phyloP scores from a whole-genome alignment of 2,797 vertebrate species.

The Oreochromis mossambicus region DNA sequence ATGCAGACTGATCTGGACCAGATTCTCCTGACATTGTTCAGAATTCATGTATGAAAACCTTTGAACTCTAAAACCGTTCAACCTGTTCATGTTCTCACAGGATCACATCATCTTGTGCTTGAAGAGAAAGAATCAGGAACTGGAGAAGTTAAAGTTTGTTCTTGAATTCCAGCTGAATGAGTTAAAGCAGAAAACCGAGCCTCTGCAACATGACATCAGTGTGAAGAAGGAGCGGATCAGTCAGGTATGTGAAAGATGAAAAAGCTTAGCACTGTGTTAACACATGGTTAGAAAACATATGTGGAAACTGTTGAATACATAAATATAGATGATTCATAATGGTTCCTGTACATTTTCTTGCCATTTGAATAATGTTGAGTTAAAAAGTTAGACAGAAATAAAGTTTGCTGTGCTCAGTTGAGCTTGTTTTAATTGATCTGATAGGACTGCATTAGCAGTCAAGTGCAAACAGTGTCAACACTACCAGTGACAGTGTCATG shows the following conservation, averaged over 20 bases:
- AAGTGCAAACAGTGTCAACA: background rate
- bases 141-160: slow-evolving; percentile 86
- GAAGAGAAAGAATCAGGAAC: slow-evolving; percentile 84
- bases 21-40: background rate
- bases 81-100: slow-evolving; percentile 50
- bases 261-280: background rate
- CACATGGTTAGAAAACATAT: background rate
- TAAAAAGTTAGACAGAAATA: background rate
- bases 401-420: background rate
- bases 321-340: background rate
- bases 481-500: background rate
- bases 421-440: background rate
- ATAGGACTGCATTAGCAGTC: background rate
- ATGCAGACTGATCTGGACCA: background rate
- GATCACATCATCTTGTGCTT: slow-evolving; percentile 81
- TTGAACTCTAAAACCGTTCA: background rate
- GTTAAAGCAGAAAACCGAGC: slow-evolving; percentile 83
- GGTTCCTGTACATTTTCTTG: background rate
- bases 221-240: slow-evolving; percentile 81
- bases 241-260: slow-evolving; percentile 70
- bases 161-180: slow-evolving; percentile 84
- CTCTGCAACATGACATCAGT: slow-evolving; percentile 81
- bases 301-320: background rate
- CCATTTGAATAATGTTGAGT: background rate
- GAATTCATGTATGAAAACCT: fast-evolving